Evolutionary conservation across 2,797 vertebrate genomes (phyloP).

Genomic region (Enteromius mattozi): DNA sequence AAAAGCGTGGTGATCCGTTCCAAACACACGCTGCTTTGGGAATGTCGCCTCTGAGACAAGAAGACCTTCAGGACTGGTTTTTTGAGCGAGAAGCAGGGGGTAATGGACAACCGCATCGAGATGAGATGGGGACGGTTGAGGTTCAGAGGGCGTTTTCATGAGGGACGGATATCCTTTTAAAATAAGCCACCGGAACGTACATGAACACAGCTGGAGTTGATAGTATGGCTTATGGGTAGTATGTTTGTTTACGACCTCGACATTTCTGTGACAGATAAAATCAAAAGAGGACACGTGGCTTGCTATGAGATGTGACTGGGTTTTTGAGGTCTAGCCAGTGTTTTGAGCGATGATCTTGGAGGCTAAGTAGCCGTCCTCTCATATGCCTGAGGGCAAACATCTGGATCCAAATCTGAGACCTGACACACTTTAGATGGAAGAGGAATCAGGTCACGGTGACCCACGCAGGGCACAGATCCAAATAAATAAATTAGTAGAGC

Average conservation of each 20-base stretch:
- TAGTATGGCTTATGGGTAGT: background rate
- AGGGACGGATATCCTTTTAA: constrained; percentile 49
- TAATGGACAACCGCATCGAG: constrained; percentile 45
- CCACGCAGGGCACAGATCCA: constrained; percentile 29
- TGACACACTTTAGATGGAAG: constrained; percentile 47
- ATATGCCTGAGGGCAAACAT: constrained; percentile 49
- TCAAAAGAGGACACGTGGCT: constrained; percentile 1
- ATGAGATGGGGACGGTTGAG: constrained; percentile 29
- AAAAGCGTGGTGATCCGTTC: constrained; percentile 30
- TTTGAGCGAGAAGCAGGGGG: constrained; percentile 21
- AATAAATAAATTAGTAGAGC: constrained; percentile 32
- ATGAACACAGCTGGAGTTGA: constrained; percentile 3
- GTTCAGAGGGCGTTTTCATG: constrained; percentile 29
- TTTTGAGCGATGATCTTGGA: constrained; percentile 24
- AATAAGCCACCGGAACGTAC: constrained; percentile 53
- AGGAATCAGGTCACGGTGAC: constrained; percentile 48
- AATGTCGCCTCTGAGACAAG: constrained; percentile 33
- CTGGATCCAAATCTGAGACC: constrained; percentile 50
- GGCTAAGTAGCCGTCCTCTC: constrained; percentile 34
- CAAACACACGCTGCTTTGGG: constrained; percentile 45
- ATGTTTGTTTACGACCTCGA: constrained; percentile 1
- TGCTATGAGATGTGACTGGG: background rate
- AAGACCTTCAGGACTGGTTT: constrained; percentile 44
- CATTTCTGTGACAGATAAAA: background rate
- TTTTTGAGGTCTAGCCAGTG: constrained; percentile 20